These are phyloP conservation scores for Macrobrachium nipponense DNA, from an alignment of 1,140 invertebrate genomes.

Conservation along the genomic window DNA sequence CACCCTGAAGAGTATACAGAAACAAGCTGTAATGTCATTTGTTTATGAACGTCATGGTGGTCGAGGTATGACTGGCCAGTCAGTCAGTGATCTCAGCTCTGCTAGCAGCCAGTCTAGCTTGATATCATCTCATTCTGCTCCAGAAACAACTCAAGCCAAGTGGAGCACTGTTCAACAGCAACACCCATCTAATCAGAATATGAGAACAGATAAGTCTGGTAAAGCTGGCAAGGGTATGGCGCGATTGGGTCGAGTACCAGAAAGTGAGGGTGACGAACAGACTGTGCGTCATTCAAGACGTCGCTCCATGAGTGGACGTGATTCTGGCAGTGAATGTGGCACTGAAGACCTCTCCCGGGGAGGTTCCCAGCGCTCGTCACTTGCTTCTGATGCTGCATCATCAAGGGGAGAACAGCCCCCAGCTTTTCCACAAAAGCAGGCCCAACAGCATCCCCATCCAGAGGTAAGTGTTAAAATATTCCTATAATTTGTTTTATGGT, in stretches of 20 bases:
- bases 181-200: constrained; percentile 13
- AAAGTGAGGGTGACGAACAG: constrained; percentile 46
- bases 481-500: background rate
- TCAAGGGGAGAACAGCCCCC: constrained; percentile 44
- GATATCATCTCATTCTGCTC: constrained; percentile 36
- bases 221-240: constrained; percentile 58
- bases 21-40: constrained; percentile 84
- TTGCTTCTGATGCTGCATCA: constrained; percentile 41
- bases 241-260: constrained; percentile 57
- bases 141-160: constrained; percentile 41
- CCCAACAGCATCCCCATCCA: constrained; percentile 14
- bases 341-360: constrained; percentile 39
- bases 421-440: constrained; percentile 42
- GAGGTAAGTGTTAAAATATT: constrained; percentile 35
- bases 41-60: constrained; percentile 80
- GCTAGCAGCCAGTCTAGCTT: constrained; percentile 55
- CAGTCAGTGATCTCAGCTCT: constrained; percentile 43
- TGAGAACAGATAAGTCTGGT: constrained; percentile 57
- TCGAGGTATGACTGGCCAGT: constrained; percentile 54
- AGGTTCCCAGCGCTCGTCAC: constrained; percentile 45
- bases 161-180: constrained; percentile 21
- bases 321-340: constrained; percentile 43
- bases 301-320: constrained; percentile 47
- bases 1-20: constrained; percentile 86
- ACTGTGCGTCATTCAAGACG: constrained; percentile 38